Conservation (phyloP, 2,113 vertebrate species). For the Misgurnus mizolepis region DNA sequence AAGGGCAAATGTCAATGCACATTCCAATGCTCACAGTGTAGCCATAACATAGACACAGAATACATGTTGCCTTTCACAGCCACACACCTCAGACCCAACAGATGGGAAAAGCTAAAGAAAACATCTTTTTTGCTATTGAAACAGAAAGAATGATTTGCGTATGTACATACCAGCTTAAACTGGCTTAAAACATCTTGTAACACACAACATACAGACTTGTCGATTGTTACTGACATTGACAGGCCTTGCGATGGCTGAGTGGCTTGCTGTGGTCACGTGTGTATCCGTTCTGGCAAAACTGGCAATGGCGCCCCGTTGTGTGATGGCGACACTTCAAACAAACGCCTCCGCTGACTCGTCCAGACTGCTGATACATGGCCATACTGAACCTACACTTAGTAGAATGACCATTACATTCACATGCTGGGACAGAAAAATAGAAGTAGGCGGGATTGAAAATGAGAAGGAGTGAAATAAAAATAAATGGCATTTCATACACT, state of each 20-base stretch:
- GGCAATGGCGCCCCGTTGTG: constrained; percentile 85
- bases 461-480: neutral
- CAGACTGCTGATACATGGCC: constrained; percentile 85
- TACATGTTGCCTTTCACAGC: constrained; percentile 13
- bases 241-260: constrained; percentile 80
- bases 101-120: neutral
- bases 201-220: constrained; percentile 43
- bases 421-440: constrained; percentile 68
- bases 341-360: constrained; percentile 83
- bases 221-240: constrained; percentile 78
- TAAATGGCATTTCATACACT: too few species aligned
- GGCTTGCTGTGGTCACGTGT: constrained; percentile 79
- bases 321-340: constrained; percentile 89
- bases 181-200: neutral
- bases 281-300: constrained; percentile 87
- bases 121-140: neutral
- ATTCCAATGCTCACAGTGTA: constrained; percentile 66
- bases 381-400: constrained; percentile 87
- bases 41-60: constrained; percentile 67
- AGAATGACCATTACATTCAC: constrained; percentile 85
- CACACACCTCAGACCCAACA: constrained; percentile 34
- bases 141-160: neutral
- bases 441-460: neutral
- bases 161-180: neutral
- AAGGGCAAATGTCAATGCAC: constrained; percentile 67